Evolutionary conservation across 1,140 invertebrate species (phyloP).

Genomic region (Drosophila sturtevanti): DNA sequence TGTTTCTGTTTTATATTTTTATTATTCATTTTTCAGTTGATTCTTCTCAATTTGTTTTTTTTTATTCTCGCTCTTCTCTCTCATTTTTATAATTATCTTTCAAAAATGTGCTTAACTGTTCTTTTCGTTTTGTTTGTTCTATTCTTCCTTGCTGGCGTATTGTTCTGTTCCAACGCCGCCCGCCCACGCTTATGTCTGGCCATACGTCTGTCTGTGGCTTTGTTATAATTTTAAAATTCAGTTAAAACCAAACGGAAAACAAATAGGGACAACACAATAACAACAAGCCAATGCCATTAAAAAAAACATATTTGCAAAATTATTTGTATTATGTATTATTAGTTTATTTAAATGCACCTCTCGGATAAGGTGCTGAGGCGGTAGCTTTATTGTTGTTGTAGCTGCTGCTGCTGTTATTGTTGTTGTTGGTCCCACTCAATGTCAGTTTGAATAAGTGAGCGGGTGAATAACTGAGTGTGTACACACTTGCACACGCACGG

Average conservation of each 20-base stretch:
- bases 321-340: conserved; percentile 35
- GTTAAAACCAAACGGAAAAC: neutral
- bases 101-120: conserved; percentile 36
- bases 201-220: conserved; percentile 29
- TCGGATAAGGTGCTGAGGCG: conserved; percentile 20
- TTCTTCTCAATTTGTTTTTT: conserved; percentile 18
- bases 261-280: neutral
- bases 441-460: neutral
- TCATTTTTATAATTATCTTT: conserved; percentile 48
- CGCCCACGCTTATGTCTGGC: conserved; percentile 39
- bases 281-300: conserved; percentile 22
- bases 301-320: conserved; percentile 11
- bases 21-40: conserved; percentile 13
- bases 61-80: conserved; percentile 7
- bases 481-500: conserved; percentile 24
- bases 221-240: conserved; percentile 1
- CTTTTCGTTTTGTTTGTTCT: conserved; percentile 23
- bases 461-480: conserved; percentile 23
- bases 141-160: conserved; percentile 13
- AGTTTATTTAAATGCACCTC: conserved; percentile 52
- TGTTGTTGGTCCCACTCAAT: neutral
- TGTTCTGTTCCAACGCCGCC: conserved; percentile 32
- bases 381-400: conserved; percentile 1
- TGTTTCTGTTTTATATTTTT: conserved; percentile 47
- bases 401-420: neutral